phyloP scores from a whole-genome alignment of 2,797 vertebrate genomes.

The Bradypus variegatus region DNA sequence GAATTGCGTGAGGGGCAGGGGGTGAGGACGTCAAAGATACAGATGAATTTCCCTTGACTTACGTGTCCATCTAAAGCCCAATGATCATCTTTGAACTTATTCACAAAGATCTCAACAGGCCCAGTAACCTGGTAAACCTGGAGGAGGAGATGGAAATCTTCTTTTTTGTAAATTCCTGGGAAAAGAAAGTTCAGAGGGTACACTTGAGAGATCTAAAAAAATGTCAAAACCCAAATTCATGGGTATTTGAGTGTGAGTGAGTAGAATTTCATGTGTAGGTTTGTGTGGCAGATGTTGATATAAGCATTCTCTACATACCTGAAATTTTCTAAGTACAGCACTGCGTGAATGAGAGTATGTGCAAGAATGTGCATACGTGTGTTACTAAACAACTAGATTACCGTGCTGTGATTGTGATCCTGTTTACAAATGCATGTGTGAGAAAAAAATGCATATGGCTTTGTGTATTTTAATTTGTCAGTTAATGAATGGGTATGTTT shows the following conservation, averaged over 20 bases:
- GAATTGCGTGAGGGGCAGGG: neutral
- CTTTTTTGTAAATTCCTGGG: conserved; percentile 89
- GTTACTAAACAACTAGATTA: neutral
- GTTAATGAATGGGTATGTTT: neutral
- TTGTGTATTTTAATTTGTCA: neutral
- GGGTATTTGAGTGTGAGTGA: neutral
- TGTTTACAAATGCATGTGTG: accelerated
- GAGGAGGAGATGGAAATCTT: conserved; percentile 94
- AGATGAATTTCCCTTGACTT: conserved; percentile 68
- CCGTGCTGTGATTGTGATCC: neutral
- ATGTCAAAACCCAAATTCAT: neutral
- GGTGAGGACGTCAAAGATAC: accelerated
- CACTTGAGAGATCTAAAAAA: neutral
- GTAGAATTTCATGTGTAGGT: neutral
- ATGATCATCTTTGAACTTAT: conserved; percentile 95
- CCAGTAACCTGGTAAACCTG: conserved; percentile 94
- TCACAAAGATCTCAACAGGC: conserved; percentile 91
- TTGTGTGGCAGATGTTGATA: neutral
- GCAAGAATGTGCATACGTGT: neutral
- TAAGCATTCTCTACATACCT: neutral
- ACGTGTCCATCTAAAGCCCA: conserved; percentile 97
- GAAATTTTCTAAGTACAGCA: neutral
- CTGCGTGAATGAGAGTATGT: neutral
- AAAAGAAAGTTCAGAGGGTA: conserved; percentile 22
- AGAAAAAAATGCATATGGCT: neutral